These are phyloP conservation scores for Mustela lutreola DNA, from an alignment of 2,113 vertebrate genomes.

Conservation along the genomic window DNA sequence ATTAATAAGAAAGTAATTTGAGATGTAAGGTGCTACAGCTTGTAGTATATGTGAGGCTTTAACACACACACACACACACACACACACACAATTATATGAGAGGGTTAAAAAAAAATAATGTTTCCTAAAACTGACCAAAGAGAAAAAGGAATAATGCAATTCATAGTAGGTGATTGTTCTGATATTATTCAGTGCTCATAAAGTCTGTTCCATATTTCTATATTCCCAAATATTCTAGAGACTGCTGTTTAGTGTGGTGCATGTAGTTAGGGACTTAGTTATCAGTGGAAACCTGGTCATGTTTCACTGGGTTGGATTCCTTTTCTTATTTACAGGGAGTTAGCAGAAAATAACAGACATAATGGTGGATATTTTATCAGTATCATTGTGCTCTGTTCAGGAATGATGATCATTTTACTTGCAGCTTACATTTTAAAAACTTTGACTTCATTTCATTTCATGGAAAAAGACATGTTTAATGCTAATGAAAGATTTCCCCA, in stretches of 20 bases:
- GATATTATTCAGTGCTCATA: background rate
- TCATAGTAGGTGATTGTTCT: background rate
- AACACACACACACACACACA: background rate
- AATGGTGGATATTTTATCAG: background rate
- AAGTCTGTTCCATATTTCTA: background rate
- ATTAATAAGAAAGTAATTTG: background rate
- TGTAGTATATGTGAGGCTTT: background rate
- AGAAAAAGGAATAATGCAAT: background rate
- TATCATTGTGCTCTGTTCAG: slow-evolving; percentile 10
- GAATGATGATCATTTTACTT: slow-evolving; percentile 22
- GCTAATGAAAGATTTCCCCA: background rate
- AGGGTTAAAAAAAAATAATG: background rate
- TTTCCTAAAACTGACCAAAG: slow-evolving; percentile 2
- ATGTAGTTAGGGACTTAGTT: background rate
- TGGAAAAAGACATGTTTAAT: background rate
- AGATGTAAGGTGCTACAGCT: background rate
- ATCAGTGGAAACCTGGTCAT: background rate
- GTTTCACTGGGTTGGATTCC: background rate
- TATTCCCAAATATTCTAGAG: background rate
- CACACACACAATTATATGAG: background rate
- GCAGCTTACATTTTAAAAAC: background rate
- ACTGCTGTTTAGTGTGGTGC: background rate
- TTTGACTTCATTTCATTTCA: slow-evolving; percentile 4
- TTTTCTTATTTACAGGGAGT: background rate
- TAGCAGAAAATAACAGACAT: background rate